phyloP scores from a whole-genome alignment of 2,888 invertebrate species.

The Hirudinaria manillensis region DNA sequence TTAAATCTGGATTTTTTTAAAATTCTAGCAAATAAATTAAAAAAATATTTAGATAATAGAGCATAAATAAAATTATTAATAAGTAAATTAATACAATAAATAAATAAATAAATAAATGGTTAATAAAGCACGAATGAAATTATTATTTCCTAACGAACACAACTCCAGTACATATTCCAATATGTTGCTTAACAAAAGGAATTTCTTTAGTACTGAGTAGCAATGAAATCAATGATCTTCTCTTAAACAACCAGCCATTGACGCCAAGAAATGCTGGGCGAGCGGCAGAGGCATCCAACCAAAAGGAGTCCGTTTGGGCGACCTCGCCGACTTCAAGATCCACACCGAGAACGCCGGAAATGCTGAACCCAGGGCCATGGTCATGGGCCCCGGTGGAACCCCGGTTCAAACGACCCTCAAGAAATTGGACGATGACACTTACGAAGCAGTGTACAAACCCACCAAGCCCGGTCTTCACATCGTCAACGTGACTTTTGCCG shows the following conservation, averaged over 20 bases:
- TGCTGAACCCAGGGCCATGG: slow-evolving; percentile 69
- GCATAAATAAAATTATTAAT: too few species aligned
- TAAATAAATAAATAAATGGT: too few species aligned
- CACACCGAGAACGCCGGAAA: slow-evolving; percentile 72
- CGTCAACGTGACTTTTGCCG: slow-evolving; percentile 72
- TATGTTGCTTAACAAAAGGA: too few species aligned
- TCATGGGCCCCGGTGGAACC: slow-evolving; percentile 71
- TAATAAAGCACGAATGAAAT: too few species aligned
- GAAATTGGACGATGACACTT: slow-evolving; percentile 59
- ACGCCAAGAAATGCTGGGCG: slow-evolving; percentile 72
- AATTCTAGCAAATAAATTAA: too few species aligned
- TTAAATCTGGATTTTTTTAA: too few species aligned
- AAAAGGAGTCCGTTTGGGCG: slow-evolving; percentile 72
- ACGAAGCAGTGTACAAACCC: slow-evolving; percentile 70
- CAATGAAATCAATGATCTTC: background rate
- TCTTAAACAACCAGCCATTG: slow-evolving; percentile 58
- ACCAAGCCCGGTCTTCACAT: slow-evolving; percentile 72
- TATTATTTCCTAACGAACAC: too few species aligned
- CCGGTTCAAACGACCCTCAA: slow-evolving; percentile 64
- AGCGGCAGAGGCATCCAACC: slow-evolving; percentile 76
- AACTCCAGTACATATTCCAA: too few species aligned
- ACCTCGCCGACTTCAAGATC: slow-evolving; percentile 74
- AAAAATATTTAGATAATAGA: too few species aligned
- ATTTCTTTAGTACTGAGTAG: background rate
- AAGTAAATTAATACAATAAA: too few species aligned